phyloP scores from a whole-genome alignment of 2,888 invertebrate species.

The Erebia epiphron region DNA sequence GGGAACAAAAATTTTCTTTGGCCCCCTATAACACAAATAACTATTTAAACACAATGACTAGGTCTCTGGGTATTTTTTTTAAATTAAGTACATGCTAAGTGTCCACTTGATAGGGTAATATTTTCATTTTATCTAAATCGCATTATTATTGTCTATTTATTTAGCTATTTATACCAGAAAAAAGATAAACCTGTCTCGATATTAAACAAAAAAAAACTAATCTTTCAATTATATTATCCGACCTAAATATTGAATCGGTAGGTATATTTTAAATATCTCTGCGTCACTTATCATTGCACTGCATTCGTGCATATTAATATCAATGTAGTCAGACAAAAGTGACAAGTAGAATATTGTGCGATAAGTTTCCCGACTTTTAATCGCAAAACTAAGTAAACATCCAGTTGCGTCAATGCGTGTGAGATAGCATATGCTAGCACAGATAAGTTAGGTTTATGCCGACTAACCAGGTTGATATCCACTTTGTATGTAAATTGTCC shows the following conservation, averaged over 20 bases:
- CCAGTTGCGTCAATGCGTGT: slow-evolving; percentile 38
- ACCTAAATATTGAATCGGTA: no score
- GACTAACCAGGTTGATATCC: background rate
- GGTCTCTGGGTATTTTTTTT: no score
- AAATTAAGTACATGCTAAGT: no score
- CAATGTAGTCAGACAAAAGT: slow-evolving; percentile 7
- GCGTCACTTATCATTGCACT: slow-evolving; percentile 14
- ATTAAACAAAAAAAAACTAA: background rate
- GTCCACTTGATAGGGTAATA: no score
- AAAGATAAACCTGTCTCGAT: background rate
- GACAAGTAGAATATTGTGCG: slow-evolving; percentile 11
- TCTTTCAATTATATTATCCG: background rate
- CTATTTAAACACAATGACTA: no score
- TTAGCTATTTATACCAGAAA: background rate
- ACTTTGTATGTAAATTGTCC: no score
- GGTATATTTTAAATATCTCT: background rate
- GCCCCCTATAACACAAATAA: no score
- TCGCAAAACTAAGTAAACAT: slow-evolving; percentile 28
- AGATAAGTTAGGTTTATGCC: slow-evolving; percentile 16
- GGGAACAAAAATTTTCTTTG: no score
- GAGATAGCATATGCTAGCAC: slow-evolving; percentile 5
- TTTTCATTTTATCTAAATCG: no score
- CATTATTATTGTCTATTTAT: background rate
- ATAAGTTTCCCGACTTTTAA: slow-evolving; percentile 23
- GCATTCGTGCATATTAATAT: slow-evolving; percentile 17